These are phyloP conservation scores for Sinocyclocheilus anshuiensis DNA, from an alignment of 2,113 vertebrate species.

Conservation along the genomic window DNA sequence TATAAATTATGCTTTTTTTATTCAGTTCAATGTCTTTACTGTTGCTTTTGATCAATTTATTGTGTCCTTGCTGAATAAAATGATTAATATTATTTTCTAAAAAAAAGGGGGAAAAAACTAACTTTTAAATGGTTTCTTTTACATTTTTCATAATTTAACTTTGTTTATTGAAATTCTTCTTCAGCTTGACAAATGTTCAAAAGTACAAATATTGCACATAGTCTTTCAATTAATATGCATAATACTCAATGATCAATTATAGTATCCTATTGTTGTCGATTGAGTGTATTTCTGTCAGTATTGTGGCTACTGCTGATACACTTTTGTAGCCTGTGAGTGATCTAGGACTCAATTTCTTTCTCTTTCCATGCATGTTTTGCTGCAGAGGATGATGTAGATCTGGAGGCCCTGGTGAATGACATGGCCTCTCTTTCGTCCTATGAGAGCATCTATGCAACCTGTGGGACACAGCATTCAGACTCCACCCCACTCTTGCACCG, in stretches of 20 bases:
- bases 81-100: background rate
- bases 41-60: background rate
- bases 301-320: background rate
- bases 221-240: background rate
- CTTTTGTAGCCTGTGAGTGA: background rate
- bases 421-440: constrained; percentile 85
- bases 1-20: too few relatives aligned
- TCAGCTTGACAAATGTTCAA: background rate
- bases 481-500: constrained; percentile 86
- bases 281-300: background rate
- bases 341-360: too few relatives aligned
- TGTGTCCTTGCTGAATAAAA: background rate
- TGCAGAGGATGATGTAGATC: constrained; percentile 91
- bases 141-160: too few relatives aligned
- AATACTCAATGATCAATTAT: background rate
- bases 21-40: too few relatives aligned
- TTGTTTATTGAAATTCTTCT: background rate
- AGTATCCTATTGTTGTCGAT: background rate
- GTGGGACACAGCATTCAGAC: constrained; percentile 78
- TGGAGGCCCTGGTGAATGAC: constrained; percentile 91
- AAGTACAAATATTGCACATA: background rate
- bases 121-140: background rate
- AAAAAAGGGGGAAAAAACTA: too few relatives aligned
- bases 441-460: constrained; percentile 82
- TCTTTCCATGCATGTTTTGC: background rate